These are phyloP conservation scores for Hydrotaea diabolus DNA, from an alignment of 2,888 invertebrate species.

Conservation along the genomic window DNA sequence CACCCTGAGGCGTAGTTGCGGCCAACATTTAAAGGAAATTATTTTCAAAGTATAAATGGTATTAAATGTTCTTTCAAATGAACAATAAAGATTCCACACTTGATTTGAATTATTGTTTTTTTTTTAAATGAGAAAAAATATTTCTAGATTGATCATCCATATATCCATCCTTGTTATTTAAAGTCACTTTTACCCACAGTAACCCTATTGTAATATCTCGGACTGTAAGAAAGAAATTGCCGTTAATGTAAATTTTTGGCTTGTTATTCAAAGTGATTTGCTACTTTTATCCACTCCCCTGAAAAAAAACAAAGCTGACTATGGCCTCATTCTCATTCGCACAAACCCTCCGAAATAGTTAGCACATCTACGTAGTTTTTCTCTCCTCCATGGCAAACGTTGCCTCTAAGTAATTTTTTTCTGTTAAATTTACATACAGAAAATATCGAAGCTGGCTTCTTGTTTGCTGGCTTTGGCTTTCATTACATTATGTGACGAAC, in stretches of 20 bases:
- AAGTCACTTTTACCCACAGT: neutral
- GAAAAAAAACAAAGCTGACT: neutral
- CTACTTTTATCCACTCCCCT: neutral
- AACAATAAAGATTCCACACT: too few relatives aligned
- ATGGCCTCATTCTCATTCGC: neutral
- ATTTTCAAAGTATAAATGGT: too few relatives aligned
- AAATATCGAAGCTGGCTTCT: conserved; percentile 13
- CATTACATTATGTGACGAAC: conserved; percentile 23
- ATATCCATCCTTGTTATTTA: too few relatives aligned
- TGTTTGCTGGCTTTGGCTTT: neutral
- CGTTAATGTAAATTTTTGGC: neutral
- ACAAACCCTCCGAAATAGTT: conserved; percentile 1
- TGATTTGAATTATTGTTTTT: too few relatives aligned
- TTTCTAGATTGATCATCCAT: too few relatives aligned
- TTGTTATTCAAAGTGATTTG: conserved; percentile 18
- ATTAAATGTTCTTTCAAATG: too few relatives aligned
- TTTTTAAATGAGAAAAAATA: too few relatives aligned
- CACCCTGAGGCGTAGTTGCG: too few relatives aligned
- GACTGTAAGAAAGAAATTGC: neutral
- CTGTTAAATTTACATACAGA: conserved; percentile 1
- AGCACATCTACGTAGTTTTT: neutral
- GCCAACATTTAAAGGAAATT: too few relatives aligned
- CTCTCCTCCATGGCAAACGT: neutral
- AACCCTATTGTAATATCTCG: neutral
- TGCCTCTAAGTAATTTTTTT: neutral